A percentile compares a stretch with the other conserved stretches of the same genome.
phyloP scores from a whole-genome alignment of 2,888 invertebrate species.

The Elaeidobius kamerunicus region DNA sequence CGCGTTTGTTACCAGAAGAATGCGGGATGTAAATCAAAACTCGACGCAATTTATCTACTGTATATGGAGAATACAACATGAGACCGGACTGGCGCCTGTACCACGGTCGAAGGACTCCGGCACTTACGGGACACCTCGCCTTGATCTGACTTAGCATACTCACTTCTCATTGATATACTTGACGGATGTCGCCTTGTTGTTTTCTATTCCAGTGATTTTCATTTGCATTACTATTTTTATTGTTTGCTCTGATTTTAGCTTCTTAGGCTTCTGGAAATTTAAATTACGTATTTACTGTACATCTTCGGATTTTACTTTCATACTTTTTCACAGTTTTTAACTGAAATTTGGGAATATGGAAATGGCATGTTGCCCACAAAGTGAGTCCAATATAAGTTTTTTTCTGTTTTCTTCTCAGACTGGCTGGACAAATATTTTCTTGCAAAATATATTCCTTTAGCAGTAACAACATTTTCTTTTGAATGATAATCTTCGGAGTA shows the following conservation, averaged over 20 bases:
- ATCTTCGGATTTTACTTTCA: too few relatives aligned
- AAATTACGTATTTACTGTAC: too few relatives aligned
- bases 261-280: too few relatives aligned
- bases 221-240: neutral
- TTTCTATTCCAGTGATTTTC: constrained; percentile 6
- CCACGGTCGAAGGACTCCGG: constrained; percentile 30
- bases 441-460: constrained; percentile 51
- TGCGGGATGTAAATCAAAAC: constrained; percentile 52
- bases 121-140: constrained; percentile 24
- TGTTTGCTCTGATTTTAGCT: too few relatives aligned
- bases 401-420: constrained; percentile 32
- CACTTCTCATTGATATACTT: constrained; percentile 28
- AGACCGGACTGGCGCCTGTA: constrained; percentile 45
- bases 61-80: constrained; percentile 45
- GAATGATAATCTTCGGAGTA: constrained; percentile 51
- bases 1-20: constrained; percentile 49
- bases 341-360: constrained; percentile 49
- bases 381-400: constrained; percentile 47
- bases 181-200: constrained; percentile 26
- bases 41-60: constrained; percentile 50
- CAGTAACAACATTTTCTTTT: constrained; percentile 55
- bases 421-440: constrained; percentile 44
- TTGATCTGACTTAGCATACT: constrained; percentile 27
- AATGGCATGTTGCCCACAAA: constrained; percentile 54
- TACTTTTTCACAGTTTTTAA: constrained; percentile 37